Base-by-base conservation (phyloP, 2,888 invertebrate genomes). In the Hydropsyche betteni region DNA sequence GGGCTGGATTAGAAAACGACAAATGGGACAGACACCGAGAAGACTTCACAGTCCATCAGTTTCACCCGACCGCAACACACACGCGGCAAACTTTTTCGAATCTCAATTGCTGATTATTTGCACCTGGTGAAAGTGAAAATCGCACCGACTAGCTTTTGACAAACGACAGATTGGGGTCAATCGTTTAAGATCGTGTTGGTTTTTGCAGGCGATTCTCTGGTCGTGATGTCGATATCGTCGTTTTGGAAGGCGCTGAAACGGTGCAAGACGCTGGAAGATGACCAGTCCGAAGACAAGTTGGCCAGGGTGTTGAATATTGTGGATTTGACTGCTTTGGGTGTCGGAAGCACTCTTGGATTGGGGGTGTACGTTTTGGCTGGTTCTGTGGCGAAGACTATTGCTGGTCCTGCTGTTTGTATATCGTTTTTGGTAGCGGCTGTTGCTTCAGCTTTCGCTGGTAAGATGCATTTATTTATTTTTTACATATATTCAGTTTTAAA, bases 291-390 rank as follows among this genome's bases (percentile, higher is more conserved):
- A 84, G 84, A 5, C 83, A 87, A 80, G 82, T 90, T 76, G 86
- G 88, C 0, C 82, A 64, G 97, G 74, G 94, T 95, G 73, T 88
- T 98, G 58, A 92, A 91, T 2, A 88, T 96, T 0, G 81, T 95
- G 44, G 98, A 98, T 85, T 87, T 98, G 71, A 96, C 96, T 0
- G 93, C 94, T 0, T 86, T 98, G 36, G 98, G 93, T 0, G 93
- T 96, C 51, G 96, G 96, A 77, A 92, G 94, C 78, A 96, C 96
- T 0, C 90, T 98, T 12, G 98, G 98, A 0, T 89, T 98, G 38
- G 98, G 98, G 0, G 97, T 98, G 12, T 98, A 98, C 84, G 97
- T 98, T 68, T 87, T 98, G 77, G 97, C 96, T 5, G 97, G 97
- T 0, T 90, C 93, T 8, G 96, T 97, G 3, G 96, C 97, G 8